phyloP scores from a whole-genome alignment of 2,888 invertebrate species.

The Heliconius hortense region DNA sequence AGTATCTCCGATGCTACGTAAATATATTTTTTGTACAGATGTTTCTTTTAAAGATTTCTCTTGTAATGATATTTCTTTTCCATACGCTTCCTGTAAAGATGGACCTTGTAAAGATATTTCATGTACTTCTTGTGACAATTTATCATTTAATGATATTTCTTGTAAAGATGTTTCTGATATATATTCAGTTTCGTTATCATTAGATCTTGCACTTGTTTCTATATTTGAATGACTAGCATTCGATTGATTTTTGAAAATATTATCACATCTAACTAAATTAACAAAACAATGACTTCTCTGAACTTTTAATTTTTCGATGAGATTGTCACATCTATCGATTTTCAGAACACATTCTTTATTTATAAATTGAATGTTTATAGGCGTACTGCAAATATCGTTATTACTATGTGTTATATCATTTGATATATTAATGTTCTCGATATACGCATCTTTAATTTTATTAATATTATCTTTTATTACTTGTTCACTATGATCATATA shows the following conservation, averaged over 20 bases:
- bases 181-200: background rate
- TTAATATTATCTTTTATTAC: background rate
- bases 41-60: background rate
- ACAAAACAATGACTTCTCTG: slow-evolving; percentile 53
- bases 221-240: background rate
- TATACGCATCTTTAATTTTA: background rate
- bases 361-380: slow-evolving; percentile 7
- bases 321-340: slow-evolving; percentile 56
- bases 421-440: background rate
- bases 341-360: slow-evolving; percentile 51
- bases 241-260: slow-evolving; percentile 24
- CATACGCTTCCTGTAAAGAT: slow-evolving; percentile 8
- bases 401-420: background rate
- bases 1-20: slow-evolving; percentile 34
- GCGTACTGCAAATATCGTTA: background rate
- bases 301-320: slow-evolving; percentile 49
- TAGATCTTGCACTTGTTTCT: background rate
- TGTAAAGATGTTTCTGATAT: background rate
- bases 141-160: background rate
- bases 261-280: slow-evolving; percentile 57
- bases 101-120: background rate
- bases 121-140: background rate
- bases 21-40: background rate
- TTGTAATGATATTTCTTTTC: background rate
- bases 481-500: slow-evolving; percentile 26